A percentile compares a stretch with the other conserved stretches of the same genome.
These are phyloP conservation scores for Microtus ochrogaster DNA, from an alignment of 2,113 vertebrate species.

Conservation along the genomic window DNA sequence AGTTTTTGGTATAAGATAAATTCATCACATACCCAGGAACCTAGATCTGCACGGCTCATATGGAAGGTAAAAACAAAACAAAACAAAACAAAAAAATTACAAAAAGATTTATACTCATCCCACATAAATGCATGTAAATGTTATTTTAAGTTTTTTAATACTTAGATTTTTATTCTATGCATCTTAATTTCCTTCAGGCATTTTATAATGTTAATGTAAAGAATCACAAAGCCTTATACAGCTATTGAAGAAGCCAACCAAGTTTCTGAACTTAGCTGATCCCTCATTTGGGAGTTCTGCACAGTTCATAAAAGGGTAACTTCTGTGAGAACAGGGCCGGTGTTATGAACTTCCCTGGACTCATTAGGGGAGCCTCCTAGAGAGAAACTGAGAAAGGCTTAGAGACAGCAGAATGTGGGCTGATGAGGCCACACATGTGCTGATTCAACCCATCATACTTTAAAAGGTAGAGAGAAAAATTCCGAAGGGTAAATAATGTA, in stretches of 20 bases:
- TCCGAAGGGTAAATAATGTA: neutral
- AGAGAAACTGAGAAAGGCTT: neutral
- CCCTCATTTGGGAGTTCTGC: neutral
- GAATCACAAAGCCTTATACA: neutral
- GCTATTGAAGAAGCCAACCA: neutral
- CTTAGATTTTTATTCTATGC: neutral
- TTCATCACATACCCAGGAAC: constrained; percentile 21
- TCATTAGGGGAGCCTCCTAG: neutral
- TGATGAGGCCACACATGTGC: no score
- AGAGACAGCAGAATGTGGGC: neutral
- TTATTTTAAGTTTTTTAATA: neutral
- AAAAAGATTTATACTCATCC: neutral
- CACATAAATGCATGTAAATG: neutral
- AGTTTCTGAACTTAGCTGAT: neutral
- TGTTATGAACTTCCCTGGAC: neutral
- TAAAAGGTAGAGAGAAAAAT: neutral
- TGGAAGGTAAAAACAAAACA: constrained; percentile 92
- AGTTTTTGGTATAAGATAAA: constrained; percentile 89
- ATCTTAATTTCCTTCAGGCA: neutral
- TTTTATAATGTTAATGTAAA: neutral
- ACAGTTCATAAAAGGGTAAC: neutral
- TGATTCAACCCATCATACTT: neutral
- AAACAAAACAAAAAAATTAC: constrained; percentile 65
- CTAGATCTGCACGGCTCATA: constrained; percentile 85
- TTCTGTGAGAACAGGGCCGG: neutral